Percentiles rank a stretch among this genome's conserved stretches.
These are phyloP conservation scores for Clinocottus analis DNA, from an alignment of 2,113 vertebrate species.

Conservation along the genomic window DNA sequence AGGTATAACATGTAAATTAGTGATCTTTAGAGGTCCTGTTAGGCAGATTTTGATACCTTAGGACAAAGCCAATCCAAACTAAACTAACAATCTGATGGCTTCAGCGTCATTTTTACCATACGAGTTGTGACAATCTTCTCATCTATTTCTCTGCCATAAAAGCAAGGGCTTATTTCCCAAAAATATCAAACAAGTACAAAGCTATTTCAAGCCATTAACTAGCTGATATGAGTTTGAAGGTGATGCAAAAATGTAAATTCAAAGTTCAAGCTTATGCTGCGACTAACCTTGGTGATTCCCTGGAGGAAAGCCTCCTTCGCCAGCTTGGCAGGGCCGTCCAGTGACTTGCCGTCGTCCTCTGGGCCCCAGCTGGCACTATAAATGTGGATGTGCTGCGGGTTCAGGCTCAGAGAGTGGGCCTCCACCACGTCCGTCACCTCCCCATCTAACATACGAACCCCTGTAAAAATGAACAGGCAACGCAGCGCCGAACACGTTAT, in stretches of 20 bases:
- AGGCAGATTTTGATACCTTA: neutral
- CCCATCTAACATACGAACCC: conserved; percentile 98
- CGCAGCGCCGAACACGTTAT: conserved; percentile 2
- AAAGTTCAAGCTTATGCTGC: conserved; percentile 4
- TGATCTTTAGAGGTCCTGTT: neutral
- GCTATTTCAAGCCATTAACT: neutral
- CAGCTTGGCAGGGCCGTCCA: conserved; percentile 95
- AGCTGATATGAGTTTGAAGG: conserved; percentile 14
- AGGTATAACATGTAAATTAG: neutral
- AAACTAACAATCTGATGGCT: neutral
- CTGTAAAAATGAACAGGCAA: conserved; percentile 73
- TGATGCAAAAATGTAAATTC: conserved; percentile 9
- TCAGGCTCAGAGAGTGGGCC: conserved; percentile 94
- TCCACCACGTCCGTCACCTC: conserved; percentile 98
- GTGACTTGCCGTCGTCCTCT: conserved; percentile 95
- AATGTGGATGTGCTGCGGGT: conserved; percentile 93
- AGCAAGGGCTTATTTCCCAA: neutral
- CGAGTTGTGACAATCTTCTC: neutral
- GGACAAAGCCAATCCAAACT: neutral
- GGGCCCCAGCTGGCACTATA: conserved; percentile 97
- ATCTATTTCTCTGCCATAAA: neutral
- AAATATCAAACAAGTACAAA: neutral
- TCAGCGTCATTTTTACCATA: neutral
- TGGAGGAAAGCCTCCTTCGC: conserved; percentile 94
- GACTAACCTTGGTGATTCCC: conserved; percentile 92